Percentiles rank a stretch among this genome's conserved stretches.
Conservation (phyloP, 2,113 vertebrate genomes). For the Thymallus thymallus region DNA sequence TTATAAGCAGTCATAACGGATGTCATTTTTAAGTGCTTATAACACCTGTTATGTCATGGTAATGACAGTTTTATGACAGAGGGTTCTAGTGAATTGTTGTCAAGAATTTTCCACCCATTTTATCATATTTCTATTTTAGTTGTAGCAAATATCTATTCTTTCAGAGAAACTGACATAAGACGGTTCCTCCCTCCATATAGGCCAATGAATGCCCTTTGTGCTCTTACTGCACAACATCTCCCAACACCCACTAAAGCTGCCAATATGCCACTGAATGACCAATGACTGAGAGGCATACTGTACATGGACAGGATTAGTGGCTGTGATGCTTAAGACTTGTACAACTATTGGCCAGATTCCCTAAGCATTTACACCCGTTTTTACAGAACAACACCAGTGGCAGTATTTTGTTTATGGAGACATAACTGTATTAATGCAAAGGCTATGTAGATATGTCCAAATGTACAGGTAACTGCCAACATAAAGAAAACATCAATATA, state of each 20-base stretch:
- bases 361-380: too few relatives aligned
- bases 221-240: conserved; percentile 21
- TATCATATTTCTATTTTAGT: conserved; percentile 8
- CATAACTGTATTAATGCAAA: too few relatives aligned
- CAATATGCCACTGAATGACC: not conserved
- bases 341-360: too few relatives aligned
- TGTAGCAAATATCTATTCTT: conserved; percentile 29
- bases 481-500: not conserved
- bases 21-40: not conserved
- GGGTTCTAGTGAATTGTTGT: conserved; percentile 13
- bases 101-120: conserved; percentile 19
- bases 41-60: conserved; percentile 13
- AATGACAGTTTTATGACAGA: conserved; percentile 12
- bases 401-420: too few relatives aligned
- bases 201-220: conserved; percentile 50
- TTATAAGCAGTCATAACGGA: conserved; percentile 16
- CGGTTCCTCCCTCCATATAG: conserved; percentile 17
- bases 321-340: not conserved
- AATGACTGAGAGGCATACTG: not conserved
- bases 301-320: conserved; percentile 11
- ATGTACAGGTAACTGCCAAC: conserved; percentile 43
- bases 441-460: too few relatives aligned
- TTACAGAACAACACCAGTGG: too few relatives aligned
- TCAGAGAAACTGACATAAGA: conserved; percentile 16
- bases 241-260: conserved; percentile 38